Evolutionary conservation across 2,888 invertebrate species (phyloP).

Genomic region (Seladonia tumulorum): DNA sequence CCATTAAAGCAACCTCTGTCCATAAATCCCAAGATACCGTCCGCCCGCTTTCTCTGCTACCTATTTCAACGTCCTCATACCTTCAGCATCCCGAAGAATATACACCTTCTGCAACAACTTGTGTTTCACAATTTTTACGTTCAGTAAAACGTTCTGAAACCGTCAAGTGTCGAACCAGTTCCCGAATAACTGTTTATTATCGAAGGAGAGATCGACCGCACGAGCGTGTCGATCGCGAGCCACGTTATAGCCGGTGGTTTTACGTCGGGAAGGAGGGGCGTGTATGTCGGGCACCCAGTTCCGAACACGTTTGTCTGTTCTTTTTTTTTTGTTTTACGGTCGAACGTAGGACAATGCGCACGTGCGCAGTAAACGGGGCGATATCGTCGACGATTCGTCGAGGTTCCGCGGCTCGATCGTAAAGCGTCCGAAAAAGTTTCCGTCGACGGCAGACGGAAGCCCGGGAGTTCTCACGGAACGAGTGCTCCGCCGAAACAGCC

Average conservation of each 20-base stretch:
- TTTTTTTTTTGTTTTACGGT: constrained; percentile 1
- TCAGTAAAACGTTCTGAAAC: background rate
- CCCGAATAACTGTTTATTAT: background rate
- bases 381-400: constrained; percentile 33
- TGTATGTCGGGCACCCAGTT: background rate
- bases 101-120: background rate
- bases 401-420: constrained; percentile 25
- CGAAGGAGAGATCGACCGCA: background rate
- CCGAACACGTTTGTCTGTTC: background rate
- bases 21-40: background rate
- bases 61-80: background rate
- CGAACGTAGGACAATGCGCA: background rate
- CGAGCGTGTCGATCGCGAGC: background rate
- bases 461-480: constrained; percentile 32
- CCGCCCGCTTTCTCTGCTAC: background rate
- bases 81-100: background rate
- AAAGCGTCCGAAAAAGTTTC: constrained; percentile 37
- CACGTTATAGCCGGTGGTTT: background rate
- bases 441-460: constrained; percentile 26
- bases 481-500: constrained; percentile 21
- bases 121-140: background rate
- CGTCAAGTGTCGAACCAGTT: background rate
- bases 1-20: background rate
- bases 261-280: background rate
- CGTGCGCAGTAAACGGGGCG: constrained; percentile 35